phyloP scores from a whole-genome alignment of 2,888 invertebrate species.

The Tholera decimalis region DNA sequence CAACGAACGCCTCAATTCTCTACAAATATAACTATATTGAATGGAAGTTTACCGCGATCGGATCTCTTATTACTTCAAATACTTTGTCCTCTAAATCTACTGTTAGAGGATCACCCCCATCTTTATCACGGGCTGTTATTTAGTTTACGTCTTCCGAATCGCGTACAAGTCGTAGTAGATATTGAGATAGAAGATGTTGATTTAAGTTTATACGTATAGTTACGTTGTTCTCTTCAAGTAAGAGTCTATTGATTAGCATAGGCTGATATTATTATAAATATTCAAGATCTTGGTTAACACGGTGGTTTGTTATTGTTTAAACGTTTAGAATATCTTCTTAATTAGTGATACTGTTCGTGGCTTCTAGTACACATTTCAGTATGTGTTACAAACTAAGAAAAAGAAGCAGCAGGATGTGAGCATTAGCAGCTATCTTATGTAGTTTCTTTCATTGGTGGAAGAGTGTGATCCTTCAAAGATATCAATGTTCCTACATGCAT shows the following conservation, averaged over 20 bases:
- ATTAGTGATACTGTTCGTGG: conserved; percentile 17
- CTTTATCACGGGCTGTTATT: background rate
- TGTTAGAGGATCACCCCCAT: background rate
- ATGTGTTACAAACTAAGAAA: background rate
- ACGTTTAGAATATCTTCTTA: background rate
- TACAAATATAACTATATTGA: conserved; percentile 60
- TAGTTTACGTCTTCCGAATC: conserved; percentile 6
- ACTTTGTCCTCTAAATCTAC: conserved; percentile 9
- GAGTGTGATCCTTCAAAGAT: background rate
- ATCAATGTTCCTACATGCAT: background rate
- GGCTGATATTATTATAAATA: background rate
- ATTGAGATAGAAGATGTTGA: background rate
- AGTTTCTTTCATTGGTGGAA: too few relatives aligned
- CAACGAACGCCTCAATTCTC: conserved; percentile 62
- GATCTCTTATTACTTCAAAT: conserved; percentile 13
- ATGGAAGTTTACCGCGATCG: conserved; percentile 43
- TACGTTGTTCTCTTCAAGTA: background rate
- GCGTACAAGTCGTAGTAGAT: background rate
- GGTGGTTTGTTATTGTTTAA: conserved; percentile 2
- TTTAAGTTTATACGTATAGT: background rate
- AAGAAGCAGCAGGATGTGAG: background rate
- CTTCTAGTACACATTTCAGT: background rate
- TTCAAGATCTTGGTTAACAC: background rate
- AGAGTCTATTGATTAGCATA: background rate
- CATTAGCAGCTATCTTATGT: too few relatives aligned